A percentile compares a stretch with the other conserved stretches of the same genome.
Evolutionary conservation across 2,797 vertebrate genomes (phyloP).

Genomic region (Mus spretus): DNA sequence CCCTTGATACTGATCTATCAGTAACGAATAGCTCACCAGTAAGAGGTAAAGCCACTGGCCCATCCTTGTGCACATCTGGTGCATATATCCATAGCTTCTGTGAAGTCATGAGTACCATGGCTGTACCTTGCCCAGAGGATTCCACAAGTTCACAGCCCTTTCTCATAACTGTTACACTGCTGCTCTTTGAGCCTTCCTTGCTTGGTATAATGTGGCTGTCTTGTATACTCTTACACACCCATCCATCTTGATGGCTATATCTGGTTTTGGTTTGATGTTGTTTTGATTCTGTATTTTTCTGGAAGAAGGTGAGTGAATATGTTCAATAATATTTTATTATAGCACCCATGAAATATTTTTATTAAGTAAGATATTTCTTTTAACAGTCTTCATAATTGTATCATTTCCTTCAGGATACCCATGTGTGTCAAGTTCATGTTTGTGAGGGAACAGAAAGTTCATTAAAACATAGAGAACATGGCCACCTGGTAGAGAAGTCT

Average conservation of each 20-base stretch:
- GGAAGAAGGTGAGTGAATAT: background rate
- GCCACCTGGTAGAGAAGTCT: constrained; percentile 7
- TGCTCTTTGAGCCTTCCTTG: background rate
- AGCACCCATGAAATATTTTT: constrained; percentile 11
- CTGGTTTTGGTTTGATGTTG: background rate
- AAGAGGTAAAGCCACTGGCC: background rate
- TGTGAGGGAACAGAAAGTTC: constrained; percentile 47
- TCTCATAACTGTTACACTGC: background rate
- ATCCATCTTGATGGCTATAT: background rate
- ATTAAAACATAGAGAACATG: constrained; percentile 13
- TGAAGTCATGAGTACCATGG: background rate
- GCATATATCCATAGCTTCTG: background rate
- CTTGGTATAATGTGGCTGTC: background rate
- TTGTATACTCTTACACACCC: background rate
- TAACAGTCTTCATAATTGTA: background rate
- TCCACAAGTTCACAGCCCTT: background rate
- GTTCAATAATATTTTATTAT: constrained; percentile 32
- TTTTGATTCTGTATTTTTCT: background rate
- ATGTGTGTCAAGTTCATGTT: constrained; percentile 1
- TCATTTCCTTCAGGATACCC: constrained; percentile 37
- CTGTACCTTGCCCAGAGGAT: background rate
- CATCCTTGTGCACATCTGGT: background rate
- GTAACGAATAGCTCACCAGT: background rate
- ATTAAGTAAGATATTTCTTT: background rate
- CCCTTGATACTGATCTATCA: background rate